A percentile compares a stretch with the other conserved stretches of the same genome.
These are phyloP conservation scores for Dexiosoma caninum DNA, from an alignment of 2,888 invertebrate species.

Conservation along the genomic window DNA sequence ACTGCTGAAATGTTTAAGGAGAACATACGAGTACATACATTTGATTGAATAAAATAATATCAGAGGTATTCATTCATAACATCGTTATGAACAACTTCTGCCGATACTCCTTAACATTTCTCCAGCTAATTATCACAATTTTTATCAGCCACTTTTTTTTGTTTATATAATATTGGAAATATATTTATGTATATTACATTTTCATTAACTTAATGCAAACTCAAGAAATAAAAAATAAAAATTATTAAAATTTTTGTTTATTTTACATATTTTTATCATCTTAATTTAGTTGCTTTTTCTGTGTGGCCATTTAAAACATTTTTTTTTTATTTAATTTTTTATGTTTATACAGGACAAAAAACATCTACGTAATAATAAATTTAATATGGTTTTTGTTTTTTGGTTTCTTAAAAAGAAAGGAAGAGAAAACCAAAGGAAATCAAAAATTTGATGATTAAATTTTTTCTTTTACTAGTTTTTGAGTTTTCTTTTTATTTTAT, in stretches of 20 bases:
- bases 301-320: slow-evolving; percentile 58
- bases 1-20: background rate
- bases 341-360: slow-evolving; percentile 77
- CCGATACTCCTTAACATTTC: background rate
- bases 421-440: slow-evolving; percentile 22
- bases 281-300: slow-evolving; percentile 66
- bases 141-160: background rate
- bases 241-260: slow-evolving; percentile 1
- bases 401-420: slow-evolving; percentile 54
- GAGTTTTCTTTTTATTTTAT: too few relatives aligned
- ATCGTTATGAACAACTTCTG: too few relatives aligned
- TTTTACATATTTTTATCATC: slow-evolving; percentile 48
- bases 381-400: slow-evolving; percentile 53
- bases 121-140: background rate
- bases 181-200: slow-evolving; percentile 34
- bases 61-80: background rate
- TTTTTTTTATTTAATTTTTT: slow-evolving; percentile 67
- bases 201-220: slow-evolving; percentile 4
- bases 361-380: slow-evolving; percentile 70
- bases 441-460: slow-evolving; percentile 17
- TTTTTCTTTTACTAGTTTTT: slow-evolving; percentile 34
- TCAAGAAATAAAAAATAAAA: background rate
- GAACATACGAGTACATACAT: too few relatives aligned
- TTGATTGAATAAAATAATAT: background rate
- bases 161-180: slow-evolving; percentile 9